A percentile compares a stretch with the other conserved stretches of the same genome.
Conservation (phyloP, 1,140 invertebrate species). For the Subanguina moxae region DNA sequence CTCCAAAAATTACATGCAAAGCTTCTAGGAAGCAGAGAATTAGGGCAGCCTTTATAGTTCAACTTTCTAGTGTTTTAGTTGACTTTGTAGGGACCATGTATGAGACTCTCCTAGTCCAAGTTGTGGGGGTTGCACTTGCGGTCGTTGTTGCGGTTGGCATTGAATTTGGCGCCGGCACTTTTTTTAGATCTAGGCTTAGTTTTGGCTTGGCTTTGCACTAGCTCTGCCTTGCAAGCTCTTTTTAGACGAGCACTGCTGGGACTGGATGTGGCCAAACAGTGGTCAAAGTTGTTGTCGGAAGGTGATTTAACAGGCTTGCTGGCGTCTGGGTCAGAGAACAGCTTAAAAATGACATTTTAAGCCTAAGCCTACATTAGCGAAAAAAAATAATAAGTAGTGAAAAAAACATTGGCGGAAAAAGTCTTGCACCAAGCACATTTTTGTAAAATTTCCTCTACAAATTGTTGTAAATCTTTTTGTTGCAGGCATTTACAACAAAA, state of each 20-base stretch:
- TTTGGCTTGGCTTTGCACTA: constrained; percentile 6
- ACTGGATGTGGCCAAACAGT: background rate
- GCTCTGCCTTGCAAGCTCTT: background rate
- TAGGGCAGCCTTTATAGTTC: too few species aligned
- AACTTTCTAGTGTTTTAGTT: too few species aligned
- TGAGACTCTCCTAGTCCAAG: background rate
- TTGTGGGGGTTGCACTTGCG: constrained; percentile 12
- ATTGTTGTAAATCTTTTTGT: too few species aligned
- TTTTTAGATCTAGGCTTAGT: constrained; percentile 7
- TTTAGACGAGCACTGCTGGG: background rate
- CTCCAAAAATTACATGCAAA: too few species aligned
- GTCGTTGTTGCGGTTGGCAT: constrained; percentile 13
- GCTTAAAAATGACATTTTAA: background rate
- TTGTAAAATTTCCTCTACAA: too few species aligned
- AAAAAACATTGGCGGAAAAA: too few species aligned
- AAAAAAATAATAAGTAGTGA: too few species aligned
- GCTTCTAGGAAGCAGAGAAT: too few species aligned
- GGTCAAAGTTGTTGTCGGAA: background rate
- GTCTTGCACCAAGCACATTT: too few species aligned
- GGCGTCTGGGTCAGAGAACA: background rate
- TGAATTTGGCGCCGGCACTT: background rate
- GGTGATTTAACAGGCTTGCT: background rate
- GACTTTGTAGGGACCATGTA: too few species aligned
- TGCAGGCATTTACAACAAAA: too few species aligned
- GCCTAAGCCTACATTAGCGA: too few species aligned